Evolutionary conservation across 2,888 invertebrate species (phyloP), one percentile per base, ranked within the genome.

Genomic region (Geophilus truncorum): DNA sequence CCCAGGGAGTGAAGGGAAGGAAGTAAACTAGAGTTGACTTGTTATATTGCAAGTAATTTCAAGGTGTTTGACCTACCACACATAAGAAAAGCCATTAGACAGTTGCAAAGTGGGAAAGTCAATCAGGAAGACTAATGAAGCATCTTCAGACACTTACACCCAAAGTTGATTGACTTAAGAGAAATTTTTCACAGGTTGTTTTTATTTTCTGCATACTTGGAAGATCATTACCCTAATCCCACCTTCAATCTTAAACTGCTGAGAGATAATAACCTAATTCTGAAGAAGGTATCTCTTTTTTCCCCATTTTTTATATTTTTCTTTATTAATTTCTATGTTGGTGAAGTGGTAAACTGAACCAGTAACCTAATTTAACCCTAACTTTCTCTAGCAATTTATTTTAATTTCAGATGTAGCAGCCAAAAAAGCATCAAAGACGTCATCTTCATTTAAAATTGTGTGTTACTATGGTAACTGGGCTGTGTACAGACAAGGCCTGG

Each of bases 401-500:
- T 4, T 57, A 18, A 21, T 57, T 57, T 7, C 57, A 57, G 57
- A 18, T 57, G 57, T 57, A 18, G 23, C 15, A 57, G 57, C 57
- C 23, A 57, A 57, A 23, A 57, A 57, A 57, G 18, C 57, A 21
- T 21, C 57, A 57, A 57, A 57, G 57, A 57, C 15, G 1, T 21
- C 57, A 51, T 10, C 7, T 76, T 76, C 76, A 7, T 79, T 28
- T 32, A 82, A 85, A 81, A 79, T 85, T 32, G 84, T 85, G 7
- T 85, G 85, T 79, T 85, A 85, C 80, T 85, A 84, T 62, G 83
- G 84, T 18, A 84, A 84, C 57, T 85, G 85, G 85, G 84, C 84
- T 7, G 83, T 84, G 15, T 85, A 85, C 77, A 81, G 85, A 21
- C 95, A 95, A 1, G 95, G 95, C 80, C 92, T 94, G 5, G 96